phyloP scores from a whole-genome alignment of 2,797 vertebrate species.

The Aulostomus chinensis region DNA sequence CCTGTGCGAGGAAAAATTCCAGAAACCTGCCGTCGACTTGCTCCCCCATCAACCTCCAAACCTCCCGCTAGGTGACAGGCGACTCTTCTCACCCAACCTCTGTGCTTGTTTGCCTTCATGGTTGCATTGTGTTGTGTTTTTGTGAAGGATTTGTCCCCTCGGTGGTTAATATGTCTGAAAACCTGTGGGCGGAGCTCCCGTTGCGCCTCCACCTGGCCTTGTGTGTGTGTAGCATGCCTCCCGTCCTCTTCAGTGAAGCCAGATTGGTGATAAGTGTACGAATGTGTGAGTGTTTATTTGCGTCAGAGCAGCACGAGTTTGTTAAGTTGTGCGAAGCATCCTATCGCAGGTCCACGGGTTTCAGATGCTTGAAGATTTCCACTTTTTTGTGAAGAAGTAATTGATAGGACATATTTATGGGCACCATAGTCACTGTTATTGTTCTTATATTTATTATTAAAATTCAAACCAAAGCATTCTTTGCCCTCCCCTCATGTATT shows the following conservation, averaged over 20 bases:
- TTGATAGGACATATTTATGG: slow-evolving; percentile 28
- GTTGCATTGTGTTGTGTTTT: slow-evolving; percentile 40
- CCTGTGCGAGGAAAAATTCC: slow-evolving; percentile 4
- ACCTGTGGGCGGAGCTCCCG: slow-evolving; percentile 18
- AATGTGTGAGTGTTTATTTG: slow-evolving; percentile 36
- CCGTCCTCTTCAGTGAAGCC: slow-evolving; percentile 46
- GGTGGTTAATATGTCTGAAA: slow-evolving; percentile 12
- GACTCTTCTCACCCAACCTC: neutral
- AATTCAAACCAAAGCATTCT: slow-evolving; percentile 75
- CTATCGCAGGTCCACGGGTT: slow-evolving; percentile 42
- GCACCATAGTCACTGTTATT: slow-evolving; percentile 47
- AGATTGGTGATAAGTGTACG: slow-evolving; percentile 36
- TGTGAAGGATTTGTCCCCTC: slow-evolving; percentile 3
- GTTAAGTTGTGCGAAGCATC: slow-evolving; percentile 31
- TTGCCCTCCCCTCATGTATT: slow-evolving; percentile 45
- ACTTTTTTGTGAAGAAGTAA: slow-evolving; percentile 33
- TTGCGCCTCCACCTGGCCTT: slow-evolving; percentile 12
- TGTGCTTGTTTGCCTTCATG: slow-evolving; percentile 43
- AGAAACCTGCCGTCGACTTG: neutral
- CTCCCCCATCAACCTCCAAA: neutral
- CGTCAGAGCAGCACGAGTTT: slow-evolving; percentile 47
- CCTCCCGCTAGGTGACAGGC: slow-evolving; percentile 3
- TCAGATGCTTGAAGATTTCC: slow-evolving; percentile 25
- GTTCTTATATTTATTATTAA: slow-evolving; percentile 37
- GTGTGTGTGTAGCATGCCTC: slow-evolving; percentile 55